phyloP scores from a whole-genome alignment of 2,113 vertebrate species.

The Stictonetta naevosa region DNA sequence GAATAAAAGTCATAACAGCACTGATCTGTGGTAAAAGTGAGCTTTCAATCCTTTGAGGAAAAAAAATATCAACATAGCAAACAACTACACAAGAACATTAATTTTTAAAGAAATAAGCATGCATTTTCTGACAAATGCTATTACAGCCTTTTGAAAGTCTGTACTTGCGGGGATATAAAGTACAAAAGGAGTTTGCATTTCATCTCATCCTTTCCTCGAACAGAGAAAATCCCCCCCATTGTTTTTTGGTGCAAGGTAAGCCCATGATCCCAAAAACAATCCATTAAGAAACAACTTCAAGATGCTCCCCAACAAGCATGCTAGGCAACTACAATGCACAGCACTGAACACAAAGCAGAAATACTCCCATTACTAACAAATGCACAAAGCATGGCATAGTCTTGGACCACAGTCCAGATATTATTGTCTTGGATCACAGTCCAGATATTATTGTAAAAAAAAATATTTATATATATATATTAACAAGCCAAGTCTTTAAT shows the following conservation, averaged over 20 bases:
- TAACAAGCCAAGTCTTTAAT: neutral
- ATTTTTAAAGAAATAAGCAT: neutral
- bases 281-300: neutral
- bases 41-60: neutral
- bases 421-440: neutral
- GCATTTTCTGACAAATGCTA: neutral
- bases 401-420: neutral
- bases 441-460: no score
- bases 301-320: neutral
- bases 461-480: no score
- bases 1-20: neutral
- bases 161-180: neutral
- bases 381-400: neutral
- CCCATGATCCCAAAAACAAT: neutral
- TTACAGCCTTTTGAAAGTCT: neutral
- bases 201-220: neutral
- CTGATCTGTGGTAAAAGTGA: neutral
- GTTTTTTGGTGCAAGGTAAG: neutral
- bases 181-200: neutral
- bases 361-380: neutral
- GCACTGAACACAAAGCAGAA: fast-evolving
- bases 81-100: neutral
- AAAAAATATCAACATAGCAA: neutral
- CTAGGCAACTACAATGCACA: neutral
- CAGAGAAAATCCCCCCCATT: neutral